Conservation (phyloP, 37 sponge, comb jelly and placozoan species). For the Mnemiopsis leidyi region DNA sequence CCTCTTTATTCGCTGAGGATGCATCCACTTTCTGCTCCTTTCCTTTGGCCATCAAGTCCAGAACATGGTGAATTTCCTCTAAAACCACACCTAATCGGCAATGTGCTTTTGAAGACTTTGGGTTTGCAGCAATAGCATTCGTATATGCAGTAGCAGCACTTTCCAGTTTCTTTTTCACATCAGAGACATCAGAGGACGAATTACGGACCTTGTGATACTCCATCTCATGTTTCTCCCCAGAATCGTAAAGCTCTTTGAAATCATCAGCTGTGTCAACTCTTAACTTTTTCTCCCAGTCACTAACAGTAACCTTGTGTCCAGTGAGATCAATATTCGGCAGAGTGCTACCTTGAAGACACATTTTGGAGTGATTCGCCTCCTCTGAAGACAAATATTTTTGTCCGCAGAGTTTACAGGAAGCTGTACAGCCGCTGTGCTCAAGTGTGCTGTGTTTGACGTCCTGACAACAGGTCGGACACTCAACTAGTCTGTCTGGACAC, state of each 20-base stretch:
- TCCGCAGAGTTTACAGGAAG: conserved; percentile 11
- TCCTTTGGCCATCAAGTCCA: conserved; percentile 79
- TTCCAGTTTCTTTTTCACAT: not conserved
- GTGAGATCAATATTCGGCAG: not conserved
- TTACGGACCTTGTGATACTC: not conserved
- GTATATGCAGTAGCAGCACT: conserved; percentile 66
- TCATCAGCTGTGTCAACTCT: conserved; percentile 30
- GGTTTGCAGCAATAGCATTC: conserved; percentile 74
- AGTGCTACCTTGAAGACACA: conserved; percentile 37
- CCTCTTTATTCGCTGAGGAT: conserved; percentile 67
- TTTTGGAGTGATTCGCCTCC: not conserved
- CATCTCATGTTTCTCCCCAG: conserved; percentile 8
- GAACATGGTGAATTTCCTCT: conserved; percentile 84
- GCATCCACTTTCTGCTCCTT: conserved; percentile 72
- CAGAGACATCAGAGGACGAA: conserved; percentile 2
- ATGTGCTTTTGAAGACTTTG: conserved; percentile 72
- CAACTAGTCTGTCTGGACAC: not conserved
- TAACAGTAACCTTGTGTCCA: not conserved
- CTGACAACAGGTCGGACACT: not conserved
- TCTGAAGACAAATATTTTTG: not conserved
- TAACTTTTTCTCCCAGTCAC: conserved; percentile 56
- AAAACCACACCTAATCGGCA: conserved; percentile 77
- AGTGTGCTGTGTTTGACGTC: conserved; percentile 26
- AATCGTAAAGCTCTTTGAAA: conserved; percentile 28
- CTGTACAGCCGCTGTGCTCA: conserved; percentile 14